Base-by-base conservation (phyloP, 2,797 vertebrate genomes). In the Hypotaenidia philippensis region DNA sequence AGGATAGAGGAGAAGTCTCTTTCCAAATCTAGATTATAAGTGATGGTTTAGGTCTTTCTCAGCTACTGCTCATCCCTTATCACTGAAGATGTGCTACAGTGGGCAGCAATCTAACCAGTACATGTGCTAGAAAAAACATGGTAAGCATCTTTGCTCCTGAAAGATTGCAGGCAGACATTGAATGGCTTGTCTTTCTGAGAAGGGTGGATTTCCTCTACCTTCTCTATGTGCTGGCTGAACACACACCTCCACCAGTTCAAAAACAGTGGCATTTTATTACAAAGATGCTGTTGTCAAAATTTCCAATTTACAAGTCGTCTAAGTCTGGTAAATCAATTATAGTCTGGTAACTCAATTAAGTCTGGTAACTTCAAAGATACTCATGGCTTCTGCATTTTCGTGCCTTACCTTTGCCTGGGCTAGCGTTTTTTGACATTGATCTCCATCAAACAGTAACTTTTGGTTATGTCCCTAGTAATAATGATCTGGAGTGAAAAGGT, bases 211-310 rank as follows among this genome's bases (percentile, higher is more conserved):
- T 63, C 14, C 15, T 71, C 31, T 32, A 13, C 11, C 18, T n/a
- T 13, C 14, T 41, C 8, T 61, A 50, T 20, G 6, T 13, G 31
- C 13, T 53, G 41, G 8, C 9, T 80, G 41, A 38, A 61, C 15
- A 18, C 6, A 32, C 0, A 0, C 7, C 9, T 86, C 10, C 14
- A 52, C 22, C 63, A 57, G 47, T 38, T 83, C 21, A 78, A 29
- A 59, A 68, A 1, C n/a, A 38, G 4, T 3, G 7, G 1, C 5
- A 4, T 0, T 0, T 12, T n/a, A 19, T 34, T 50, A 44, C 16
- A 56, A 31, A 3, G 14, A 22, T 32, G 20, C 31, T 52, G n/a
- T 16, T 69, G 22, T 19, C 38, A 57, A 25, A 57, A 19, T 38
- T 57, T 40, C 17, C 15, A 41, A 6, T 36, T 31, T 60, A 1